phyloP scores from a whole-genome alignment of 1,140 invertebrate genomes.

The Euglossa dilemma region DNA sequence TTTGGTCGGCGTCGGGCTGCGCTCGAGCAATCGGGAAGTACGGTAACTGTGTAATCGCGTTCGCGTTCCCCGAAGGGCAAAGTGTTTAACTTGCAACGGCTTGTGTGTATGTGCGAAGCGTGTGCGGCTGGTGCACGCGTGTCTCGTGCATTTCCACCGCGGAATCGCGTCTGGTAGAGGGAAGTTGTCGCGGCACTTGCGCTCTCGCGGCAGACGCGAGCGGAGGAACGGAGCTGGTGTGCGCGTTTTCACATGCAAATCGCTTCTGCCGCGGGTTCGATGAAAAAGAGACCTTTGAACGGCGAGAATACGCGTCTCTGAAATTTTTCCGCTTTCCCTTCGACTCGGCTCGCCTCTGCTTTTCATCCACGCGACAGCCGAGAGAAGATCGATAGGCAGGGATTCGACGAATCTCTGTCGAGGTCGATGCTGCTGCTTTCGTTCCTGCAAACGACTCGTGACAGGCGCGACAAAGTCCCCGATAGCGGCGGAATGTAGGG shows the following conservation, averaged over 20 bases:
- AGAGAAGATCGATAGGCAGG: background rate
- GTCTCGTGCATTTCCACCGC: slow-evolving; percentile 13
- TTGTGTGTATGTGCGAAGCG: background rate
- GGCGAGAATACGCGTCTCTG: background rate
- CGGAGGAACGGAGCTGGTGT: background rate
- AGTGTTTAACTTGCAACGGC: slow-evolving; percentile 28
- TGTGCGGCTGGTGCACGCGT: background rate
- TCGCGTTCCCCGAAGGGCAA: slow-evolving; percentile 5
- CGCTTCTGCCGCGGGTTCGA: background rate
- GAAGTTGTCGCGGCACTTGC: background rate
- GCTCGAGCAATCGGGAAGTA: slow-evolving; percentile 2
- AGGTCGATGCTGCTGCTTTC: background rate
- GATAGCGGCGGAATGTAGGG: slow-evolving; percentile 55
- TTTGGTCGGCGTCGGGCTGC: background rate
- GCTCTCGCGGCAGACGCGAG: background rate
- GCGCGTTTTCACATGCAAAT: slow-evolving; percentile 10
- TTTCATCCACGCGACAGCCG: background rate
- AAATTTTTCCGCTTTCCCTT: background rate
- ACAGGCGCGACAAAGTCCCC: slow-evolving; percentile 26
- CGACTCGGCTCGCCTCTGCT: background rate
- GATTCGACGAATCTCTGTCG: background rate
- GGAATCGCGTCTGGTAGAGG: background rate
- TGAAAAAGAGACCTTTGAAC: background rate
- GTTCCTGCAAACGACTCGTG: background rate
- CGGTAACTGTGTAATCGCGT: background rate